Evolutionary conservation across 2,888 invertebrate species (phyloP), one percentile per base, ranked within the genome.

Genomic region (Arge pagana): DNA sequence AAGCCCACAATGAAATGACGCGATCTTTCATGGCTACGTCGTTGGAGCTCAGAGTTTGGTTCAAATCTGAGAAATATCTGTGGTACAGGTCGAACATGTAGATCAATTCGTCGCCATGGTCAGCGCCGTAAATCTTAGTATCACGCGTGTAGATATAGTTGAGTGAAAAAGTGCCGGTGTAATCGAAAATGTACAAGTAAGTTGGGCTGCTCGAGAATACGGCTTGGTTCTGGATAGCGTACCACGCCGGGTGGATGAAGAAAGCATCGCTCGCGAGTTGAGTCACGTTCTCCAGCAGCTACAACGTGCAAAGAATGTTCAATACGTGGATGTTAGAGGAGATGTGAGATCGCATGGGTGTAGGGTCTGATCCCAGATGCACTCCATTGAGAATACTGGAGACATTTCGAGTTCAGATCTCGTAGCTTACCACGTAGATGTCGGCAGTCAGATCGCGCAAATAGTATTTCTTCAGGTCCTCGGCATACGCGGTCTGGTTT

Each of bases 81-180:
- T 26, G 13, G 10, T 52, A 33, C 3, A 48, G 19, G 5, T 65
- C 66, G 60, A 80, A 81, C 21, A 80, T 54, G 57, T 81, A 78
- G 30, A 79, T 70, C 3, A 81, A 61, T 41, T 82, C 81, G 55
- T 81, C 80, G 1, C 77, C 78, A 56, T 81, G 81, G 36, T 77
- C 73, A 2, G 78, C 77, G 6, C 80, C 61, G 15, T 57, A 11
- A 8, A 55, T 43, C 0, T n/a, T 16, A 26, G 55, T 48, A 10
- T 37, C 23, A 0, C 48, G 35, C 2, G 28, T 7, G 1, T 45
- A 1, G 3, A 2, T 4, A 8, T 39, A 24, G n/a, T 58, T 54
- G 8, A 21, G n/a, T 18, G 59, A 61, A 16, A 52, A 48, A 1
- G 52, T 48, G 6, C 62, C 61, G 0, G 49, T 54, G 52, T 62